Conservation (phyloP, 2,888 invertebrate genomes). For the Mesochorus sp. region DNA sequence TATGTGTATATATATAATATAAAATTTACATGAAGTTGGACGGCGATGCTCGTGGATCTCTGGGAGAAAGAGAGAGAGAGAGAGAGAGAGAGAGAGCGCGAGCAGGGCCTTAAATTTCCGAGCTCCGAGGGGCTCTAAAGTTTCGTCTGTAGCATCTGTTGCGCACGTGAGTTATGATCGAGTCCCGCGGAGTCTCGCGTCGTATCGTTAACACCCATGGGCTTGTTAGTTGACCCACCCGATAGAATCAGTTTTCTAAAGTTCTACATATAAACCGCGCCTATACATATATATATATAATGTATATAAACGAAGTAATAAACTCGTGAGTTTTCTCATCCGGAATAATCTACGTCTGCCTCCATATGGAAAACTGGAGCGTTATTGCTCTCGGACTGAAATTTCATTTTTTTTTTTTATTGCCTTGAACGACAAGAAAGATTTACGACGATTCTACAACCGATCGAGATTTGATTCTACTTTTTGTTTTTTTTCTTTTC, state of each 20-base stretch:
- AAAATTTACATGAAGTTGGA: not conserved
- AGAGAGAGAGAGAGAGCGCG: too few species aligned
- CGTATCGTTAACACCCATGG: conserved; percentile 63
- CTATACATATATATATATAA: not conserved
- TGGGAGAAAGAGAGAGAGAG: too few species aligned
- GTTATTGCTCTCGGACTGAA: too few species aligned
- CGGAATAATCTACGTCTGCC: too few species aligned
- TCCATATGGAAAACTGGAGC: too few species aligned
- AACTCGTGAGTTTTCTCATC: not conserved
- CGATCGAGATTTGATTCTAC: not conserved
- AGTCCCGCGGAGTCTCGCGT: conserved; percentile 45
- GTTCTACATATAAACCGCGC: too few species aligned
- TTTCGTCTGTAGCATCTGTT: conserved; percentile 72
- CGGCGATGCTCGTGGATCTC: too few species aligned
- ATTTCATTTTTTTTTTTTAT: not conserved
- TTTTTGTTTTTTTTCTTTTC: not conserved
- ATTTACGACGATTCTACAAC: not conserved
- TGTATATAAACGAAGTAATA: not conserved
- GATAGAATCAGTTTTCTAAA: conserved; percentile 46
- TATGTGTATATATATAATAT: too few species aligned
- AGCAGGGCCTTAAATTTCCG: conserved; percentile 61
- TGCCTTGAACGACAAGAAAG: not conserved
- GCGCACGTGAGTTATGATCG: conserved; percentile 72
- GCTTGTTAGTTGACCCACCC: conserved; percentile 46
- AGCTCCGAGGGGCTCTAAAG: conserved; percentile 58